These are phyloP conservation scores for Leptonema lineaticorne DNA, from an alignment of 1,140 invertebrate species.

Conservation along the genomic window DNA sequence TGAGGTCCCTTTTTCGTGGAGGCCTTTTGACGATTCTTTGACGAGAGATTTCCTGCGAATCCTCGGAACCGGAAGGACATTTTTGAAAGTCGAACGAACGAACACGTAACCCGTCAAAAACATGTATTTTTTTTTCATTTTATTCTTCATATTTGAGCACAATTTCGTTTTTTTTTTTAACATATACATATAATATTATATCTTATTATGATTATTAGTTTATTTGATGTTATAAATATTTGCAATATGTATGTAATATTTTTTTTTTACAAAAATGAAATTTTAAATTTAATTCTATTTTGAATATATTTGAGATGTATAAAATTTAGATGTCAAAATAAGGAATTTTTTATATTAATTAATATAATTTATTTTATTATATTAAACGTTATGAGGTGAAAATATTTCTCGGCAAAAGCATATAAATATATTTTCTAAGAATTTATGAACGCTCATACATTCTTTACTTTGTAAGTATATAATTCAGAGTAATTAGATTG, in stretches of 20 bases:
- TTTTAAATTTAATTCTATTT: too few species aligned
- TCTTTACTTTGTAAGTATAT: too few species aligned
- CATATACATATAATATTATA: too few species aligned
- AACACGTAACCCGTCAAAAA: not conserved
- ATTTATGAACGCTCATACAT: too few species aligned
- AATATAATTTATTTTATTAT: slow-evolving; percentile 12
- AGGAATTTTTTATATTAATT: too few species aligned
- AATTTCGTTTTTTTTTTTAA: too few species aligned
- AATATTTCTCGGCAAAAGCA: not conserved
- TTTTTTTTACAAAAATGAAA: not conserved
- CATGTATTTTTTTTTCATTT: too few species aligned
- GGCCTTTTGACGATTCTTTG: not conserved
- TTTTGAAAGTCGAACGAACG: not conserved
- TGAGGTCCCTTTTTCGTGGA: not conserved
- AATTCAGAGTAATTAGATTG: slow-evolving; percentile 15
- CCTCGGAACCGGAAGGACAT: not conserved
- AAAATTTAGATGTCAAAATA: too few species aligned
- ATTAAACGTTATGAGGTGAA: not conserved
- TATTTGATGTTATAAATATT: too few species aligned
- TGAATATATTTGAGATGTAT: too few species aligned
- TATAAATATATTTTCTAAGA: not conserved
- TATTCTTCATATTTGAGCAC: too few species aligned
- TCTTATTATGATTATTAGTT: too few species aligned
- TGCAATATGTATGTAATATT: not conserved
- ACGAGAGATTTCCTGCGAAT: slow-evolving; percentile 3